Conservation (phyloP, 2,113 vertebrate species). For the Perca fluviatilis region DNA sequence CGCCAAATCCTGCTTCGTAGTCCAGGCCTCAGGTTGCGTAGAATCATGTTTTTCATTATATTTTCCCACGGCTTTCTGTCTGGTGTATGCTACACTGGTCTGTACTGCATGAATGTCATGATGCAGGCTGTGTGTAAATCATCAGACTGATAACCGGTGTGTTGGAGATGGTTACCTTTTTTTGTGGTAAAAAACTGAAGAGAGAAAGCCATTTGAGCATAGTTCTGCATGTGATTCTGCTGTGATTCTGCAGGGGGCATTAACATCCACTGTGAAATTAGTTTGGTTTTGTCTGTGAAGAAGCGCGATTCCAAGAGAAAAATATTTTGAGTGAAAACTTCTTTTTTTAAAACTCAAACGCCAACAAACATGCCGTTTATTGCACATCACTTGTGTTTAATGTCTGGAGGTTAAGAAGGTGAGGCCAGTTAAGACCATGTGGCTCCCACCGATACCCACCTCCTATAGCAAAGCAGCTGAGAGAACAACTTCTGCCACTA, state of each 20-base stretch:
- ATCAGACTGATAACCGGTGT: not conserved
- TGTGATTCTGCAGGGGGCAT: not conserved
- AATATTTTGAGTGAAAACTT: not conserved
- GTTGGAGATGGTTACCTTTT: not conserved
- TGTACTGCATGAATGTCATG: not conserved
- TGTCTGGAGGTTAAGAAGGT: conserved; percentile 85
- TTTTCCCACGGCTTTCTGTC: not conserved
- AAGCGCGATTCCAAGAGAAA: not conserved
- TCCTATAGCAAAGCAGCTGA: conserved; percentile 82
- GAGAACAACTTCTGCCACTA: conserved; percentile 77
- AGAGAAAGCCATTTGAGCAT: not conserved
- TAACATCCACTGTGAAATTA: not conserved
- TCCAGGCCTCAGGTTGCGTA: no score
- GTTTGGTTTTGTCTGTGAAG: not conserved
- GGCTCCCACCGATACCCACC: conserved; percentile 84
- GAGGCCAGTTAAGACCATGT: conserved; percentile 81
- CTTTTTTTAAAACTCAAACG: not conserved
- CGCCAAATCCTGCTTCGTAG: no score
- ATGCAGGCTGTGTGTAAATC: no score
- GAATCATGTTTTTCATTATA: not conserved
- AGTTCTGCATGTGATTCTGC: no score
- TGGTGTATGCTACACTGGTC: no score
- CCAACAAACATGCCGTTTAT: not conserved
- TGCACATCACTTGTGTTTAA: not conserved
- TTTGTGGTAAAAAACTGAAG: not conserved